phyloP scores from a whole-genome alignment of 2,113 vertebrate genomes.

The Eulacestoma nigropectus region DNA sequence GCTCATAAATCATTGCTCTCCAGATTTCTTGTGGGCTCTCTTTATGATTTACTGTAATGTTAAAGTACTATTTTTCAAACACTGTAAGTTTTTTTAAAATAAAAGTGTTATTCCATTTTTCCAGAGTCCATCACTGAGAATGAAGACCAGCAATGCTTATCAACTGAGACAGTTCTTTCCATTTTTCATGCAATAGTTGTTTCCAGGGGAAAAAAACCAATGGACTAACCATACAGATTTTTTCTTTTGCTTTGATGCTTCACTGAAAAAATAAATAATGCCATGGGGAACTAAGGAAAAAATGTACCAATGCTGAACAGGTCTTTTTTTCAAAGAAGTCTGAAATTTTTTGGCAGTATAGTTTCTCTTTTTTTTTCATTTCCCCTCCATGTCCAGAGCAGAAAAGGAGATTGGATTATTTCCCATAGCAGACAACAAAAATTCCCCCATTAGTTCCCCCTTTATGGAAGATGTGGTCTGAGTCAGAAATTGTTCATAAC shows the following conservation, averaged over 20 bases:
- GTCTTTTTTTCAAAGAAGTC: background rate
- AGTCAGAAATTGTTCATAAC: background rate
- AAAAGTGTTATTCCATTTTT: background rate
- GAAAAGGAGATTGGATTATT: background rate
- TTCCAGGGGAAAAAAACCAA: background rate
- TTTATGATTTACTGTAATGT: background rate
- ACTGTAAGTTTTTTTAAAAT: background rate
- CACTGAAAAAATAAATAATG: background rate
- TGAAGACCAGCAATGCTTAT: background rate
- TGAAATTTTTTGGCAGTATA: background rate
- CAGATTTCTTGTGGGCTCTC: background rate
- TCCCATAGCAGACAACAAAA: background rate
- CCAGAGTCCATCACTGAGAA: background rate
- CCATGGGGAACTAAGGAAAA: background rate
- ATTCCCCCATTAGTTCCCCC: background rate
- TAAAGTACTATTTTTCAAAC: background rate
- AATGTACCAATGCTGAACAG: background rate
- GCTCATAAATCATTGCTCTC: background rate
- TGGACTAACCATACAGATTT: background rate
- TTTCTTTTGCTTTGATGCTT: background rate
- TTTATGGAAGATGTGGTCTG: background rate
- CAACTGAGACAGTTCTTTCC: background rate
- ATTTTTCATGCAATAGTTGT: background rate
- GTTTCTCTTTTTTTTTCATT: background rate
- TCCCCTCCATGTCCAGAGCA: background rate